phyloP scores from a whole-genome alignment of 1,140 invertebrate species.

The Lanistes nyassanus region DNA sequence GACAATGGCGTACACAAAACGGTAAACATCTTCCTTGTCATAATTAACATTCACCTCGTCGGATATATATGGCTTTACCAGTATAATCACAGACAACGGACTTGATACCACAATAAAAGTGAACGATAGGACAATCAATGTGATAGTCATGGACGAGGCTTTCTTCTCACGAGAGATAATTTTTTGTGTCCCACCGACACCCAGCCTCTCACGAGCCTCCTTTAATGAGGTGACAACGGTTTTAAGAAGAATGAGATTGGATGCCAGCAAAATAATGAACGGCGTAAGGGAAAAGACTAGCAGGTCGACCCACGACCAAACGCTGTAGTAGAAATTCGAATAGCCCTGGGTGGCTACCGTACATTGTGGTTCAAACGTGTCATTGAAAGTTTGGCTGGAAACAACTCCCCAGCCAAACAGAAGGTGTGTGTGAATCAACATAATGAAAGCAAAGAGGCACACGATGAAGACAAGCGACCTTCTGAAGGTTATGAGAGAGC shows the following conservation, averaged over 20 bases:
- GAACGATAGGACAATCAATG: conserved; percentile 1
- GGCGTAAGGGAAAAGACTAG: neutral
- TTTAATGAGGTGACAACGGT: neutral
- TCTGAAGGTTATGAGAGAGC: too few relatives aligned
- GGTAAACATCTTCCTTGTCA: neutral
- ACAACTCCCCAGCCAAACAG: too few relatives aligned
- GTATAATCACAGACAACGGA: conserved; percentile 22
- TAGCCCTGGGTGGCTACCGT: too few relatives aligned
- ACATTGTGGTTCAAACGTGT: too few relatives aligned
- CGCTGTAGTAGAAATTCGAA: too few relatives aligned
- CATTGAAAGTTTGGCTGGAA: too few relatives aligned
- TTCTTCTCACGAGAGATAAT: neutral
- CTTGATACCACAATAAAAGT: conserved; percentile 24
- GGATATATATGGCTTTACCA: conserved; percentile 7
- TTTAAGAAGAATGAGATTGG: conserved; percentile 2
- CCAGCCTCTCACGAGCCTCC: too few relatives aligned
- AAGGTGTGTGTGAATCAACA: too few relatives aligned
- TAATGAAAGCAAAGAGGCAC: too few relatives aligned
- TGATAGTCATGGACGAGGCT: conserved; percentile 25
- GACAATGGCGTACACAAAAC: neutral
- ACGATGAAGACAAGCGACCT: too few relatives aligned
- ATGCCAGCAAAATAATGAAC: neutral
- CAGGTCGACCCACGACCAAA: neutral
- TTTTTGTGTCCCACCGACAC: neutral
- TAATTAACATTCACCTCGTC: neutral